These are phyloP conservation scores for Drosophila setosimentum DNA, from an alignment of 2,888 invertebrate genomes.

Conservation along the genomic window DNA sequence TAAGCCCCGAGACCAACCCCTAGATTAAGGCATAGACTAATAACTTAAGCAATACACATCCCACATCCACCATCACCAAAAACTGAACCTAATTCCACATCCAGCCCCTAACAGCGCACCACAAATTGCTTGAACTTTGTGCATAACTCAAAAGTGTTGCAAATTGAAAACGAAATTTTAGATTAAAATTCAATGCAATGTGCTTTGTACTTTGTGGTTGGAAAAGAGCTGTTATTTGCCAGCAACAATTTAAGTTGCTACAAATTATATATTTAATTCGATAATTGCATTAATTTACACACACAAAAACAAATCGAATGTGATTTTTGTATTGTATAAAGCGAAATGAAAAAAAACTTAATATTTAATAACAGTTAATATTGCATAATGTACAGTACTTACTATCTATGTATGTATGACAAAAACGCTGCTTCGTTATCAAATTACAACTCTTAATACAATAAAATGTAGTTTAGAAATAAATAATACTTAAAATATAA, in stretches of 20 bases:
- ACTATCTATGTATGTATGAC: conserved; percentile 32
- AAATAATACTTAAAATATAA: conserved; percentile 3
- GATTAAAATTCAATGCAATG: conserved; percentile 1
- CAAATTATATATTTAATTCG: conserved; percentile 13
- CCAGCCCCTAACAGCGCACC: conserved; percentile 54
- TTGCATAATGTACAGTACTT: conserved; percentile 55
- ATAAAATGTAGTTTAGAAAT: conserved; percentile 26
- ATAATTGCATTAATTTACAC: conserved; percentile 8
- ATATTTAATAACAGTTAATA: conserved; percentile 33
- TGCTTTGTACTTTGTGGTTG: conserved; percentile 24
- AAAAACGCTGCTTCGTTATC: conserved; percentile 47
- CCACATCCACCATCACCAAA: conserved; percentile 9
- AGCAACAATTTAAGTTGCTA: conserved; percentile 30
- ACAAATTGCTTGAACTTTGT: conserved; percentile 43
- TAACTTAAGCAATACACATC: conserved; percentile 57
- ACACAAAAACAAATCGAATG: conserved; percentile 59
- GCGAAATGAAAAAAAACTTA: conserved; percentile 18
- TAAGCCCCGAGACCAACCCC: conserved; percentile 48
- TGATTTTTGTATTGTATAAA: conserved; percentile 70
- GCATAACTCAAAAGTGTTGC: conserved; percentile 26
- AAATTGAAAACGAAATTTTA: conserved; percentile 36
- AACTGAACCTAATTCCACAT: conserved; percentile 1
- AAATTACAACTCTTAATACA: conserved; percentile 41
- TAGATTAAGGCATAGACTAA: conserved; percentile 75
- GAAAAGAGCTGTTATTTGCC: conserved; percentile 45